Base-by-base conservation (phyloP, 2,888 invertebrate species). In the Rhamphomyia laevipes region DNA sequence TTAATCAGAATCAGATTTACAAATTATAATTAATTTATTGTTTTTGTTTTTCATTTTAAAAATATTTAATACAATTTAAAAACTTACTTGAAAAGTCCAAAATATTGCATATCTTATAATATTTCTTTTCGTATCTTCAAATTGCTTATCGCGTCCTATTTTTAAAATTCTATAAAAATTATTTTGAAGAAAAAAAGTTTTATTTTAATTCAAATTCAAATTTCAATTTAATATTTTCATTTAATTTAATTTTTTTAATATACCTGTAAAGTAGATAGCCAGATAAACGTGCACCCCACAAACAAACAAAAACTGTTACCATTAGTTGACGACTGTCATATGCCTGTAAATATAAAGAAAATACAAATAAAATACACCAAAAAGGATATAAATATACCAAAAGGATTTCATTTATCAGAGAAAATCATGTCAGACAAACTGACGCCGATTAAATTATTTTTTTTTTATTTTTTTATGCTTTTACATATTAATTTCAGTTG, bases 271-370 rank as follows among this genome's bases (percentile, higher is more conserved):
- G 74, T 11, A 93, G 76, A 65, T 93, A 94, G 7, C 84, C 85
- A 0, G 92, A 91, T 9, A 94, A 76, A 44, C 93, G 75, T 1
- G 80, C 73, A 4, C 92, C 93, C 93, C 93, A 93, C 3, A 90
- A 67, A 59, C 89, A 88, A 1, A 93, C 86, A 60, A 87, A 87
- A 7, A 82, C 76, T 1, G 93, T 93, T 7, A 91, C 86, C 84
- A 93, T 84, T n/a, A 92, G 74, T 66, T 93, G 92, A 51, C 93
- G 77, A 63, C 85, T 86, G 63, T 89, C 87, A 63, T 89, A 92
- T 47, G 81, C 84, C 80, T 82, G 67, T 30, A 73, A 59, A 45
- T 11, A 43, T 16, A 15, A 68, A 46, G 17, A 50, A 51, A 50
- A 51, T 45, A 37, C 18, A 45, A 48, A 51, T 47, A 51, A 27